phyloP scores from a whole-genome alignment of 2,888 invertebrate species.

The Meta bourneti region DNA sequence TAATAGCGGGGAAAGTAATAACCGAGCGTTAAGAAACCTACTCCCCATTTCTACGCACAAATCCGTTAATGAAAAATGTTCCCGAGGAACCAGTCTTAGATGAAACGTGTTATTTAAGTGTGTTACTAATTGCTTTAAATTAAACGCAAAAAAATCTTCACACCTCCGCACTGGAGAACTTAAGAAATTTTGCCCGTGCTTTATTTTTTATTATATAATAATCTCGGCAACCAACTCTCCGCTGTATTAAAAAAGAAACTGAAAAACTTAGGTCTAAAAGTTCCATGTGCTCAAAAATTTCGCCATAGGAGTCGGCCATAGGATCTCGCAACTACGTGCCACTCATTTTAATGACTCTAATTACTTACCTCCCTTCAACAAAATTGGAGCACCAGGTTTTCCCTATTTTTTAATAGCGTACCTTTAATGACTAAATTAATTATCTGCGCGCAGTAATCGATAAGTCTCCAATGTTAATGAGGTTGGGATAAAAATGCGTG shows the following conservation, averaged over 20 bases:
- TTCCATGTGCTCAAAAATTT: background rate
- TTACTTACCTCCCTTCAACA: background rate
- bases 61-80: background rate
- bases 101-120: background rate
- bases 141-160: background rate
- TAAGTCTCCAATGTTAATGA: background rate
- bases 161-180: background rate
- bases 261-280: background rate
- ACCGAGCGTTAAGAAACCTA: too few relatives aligned
- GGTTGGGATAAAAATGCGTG: background rate
- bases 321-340: background rate
- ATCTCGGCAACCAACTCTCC: background rate
- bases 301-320: background rate
- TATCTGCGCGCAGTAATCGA: background rate
- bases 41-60: background rate
- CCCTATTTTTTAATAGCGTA: background rate
- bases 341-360: background rate
- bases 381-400: background rate
- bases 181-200: too few relatives aligned
- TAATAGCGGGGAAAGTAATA: too few relatives aligned
- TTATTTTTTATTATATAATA: background rate
- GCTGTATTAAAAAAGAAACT: background rate
- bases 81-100: background rate
- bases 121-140: background rate
- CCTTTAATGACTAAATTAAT: conserved; percentile 1